Base-by-base conservation (phyloP, 2,113 vertebrate species). In the Edolisoma coerulescens region DNA sequence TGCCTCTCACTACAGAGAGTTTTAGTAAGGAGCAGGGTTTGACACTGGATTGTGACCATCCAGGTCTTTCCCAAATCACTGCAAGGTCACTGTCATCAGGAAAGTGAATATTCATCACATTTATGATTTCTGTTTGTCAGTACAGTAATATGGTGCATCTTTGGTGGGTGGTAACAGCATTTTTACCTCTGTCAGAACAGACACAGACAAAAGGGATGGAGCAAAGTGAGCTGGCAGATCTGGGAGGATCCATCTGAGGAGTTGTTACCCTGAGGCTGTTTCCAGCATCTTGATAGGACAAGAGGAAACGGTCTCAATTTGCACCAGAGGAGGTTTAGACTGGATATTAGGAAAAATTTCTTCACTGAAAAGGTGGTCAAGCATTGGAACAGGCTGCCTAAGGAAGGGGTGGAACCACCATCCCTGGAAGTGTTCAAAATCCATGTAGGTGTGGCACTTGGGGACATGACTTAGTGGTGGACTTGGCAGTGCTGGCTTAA, bases 101-200 rank as follows among this genome's bases (percentile, higher is more conserved):
- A 10, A 65, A 50, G 50, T 3, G 30, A 84, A 73, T 32, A 30
- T 76, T 71, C 7, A 35, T 33, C 37, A 8, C 3, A 5, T 63
- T 87, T 57, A 42, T 60, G n/a, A 23, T 23, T 92, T 59, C 2
- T 14, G 2, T 81, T 50, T 18, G 28, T 57, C 3, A 1, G 16
- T 22, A 35, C 6, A 12, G 37, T 22, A 8, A 23, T 0, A 1
- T 3, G 26, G 9, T 9, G 0, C 32, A 12, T 20, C 16, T 83
- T 47, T 35, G 23, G 23, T 42, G 42, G 9, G 5, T 11, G 8
- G 22, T 37, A 56, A 64, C 6, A 82, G 15, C 7, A 3, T 59
- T 93, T 92, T 56, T 27, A 33, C 21, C 45, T 82, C 53, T 65
- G 23, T 32, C 53, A 68, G 53, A 87, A 30, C 5, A 52, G 49